A percentile compares a stretch with the other conserved stretches of the same genome.
phyloP scores from a whole-genome alignment of 2,797 vertebrate genomes.

The Sebastes minor region DNA sequence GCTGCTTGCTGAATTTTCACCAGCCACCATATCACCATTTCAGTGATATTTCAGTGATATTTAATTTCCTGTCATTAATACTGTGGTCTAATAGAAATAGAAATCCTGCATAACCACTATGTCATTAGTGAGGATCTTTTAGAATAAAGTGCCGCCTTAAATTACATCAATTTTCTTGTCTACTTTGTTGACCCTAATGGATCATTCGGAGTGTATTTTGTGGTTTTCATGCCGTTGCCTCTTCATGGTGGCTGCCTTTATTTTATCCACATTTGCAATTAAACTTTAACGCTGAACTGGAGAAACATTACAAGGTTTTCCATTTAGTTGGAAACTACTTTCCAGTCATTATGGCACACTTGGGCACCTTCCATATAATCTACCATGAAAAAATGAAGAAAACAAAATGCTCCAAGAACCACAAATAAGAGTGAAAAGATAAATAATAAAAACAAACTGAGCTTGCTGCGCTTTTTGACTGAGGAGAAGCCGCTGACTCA shows the following conservation, averaged over 20 bases:
- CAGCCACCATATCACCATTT: not conserved
- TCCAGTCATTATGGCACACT: constrained; percentile 32
- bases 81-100: not conserved
- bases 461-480: constrained; percentile 1
- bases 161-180: constrained; percentile 38
- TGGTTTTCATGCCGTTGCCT: constrained; percentile 10
- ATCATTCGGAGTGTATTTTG: constrained; percentile 13
- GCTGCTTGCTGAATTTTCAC: not conserved
- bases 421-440: constrained; percentile 15
- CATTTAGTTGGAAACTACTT: constrained; percentile 38
- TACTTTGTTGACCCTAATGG: constrained; percentile 26
- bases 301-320: constrained; percentile 34
- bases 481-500: not conserved
- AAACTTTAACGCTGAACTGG: constrained; percentile 45
- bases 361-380: constrained; percentile 30
- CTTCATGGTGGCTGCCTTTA: constrained; percentile 45
- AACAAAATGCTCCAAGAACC: not conserved
- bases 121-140: constrained; percentile 15
- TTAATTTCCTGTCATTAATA: not conserved
- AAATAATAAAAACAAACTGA: constrained; percentile 29
- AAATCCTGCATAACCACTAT: not conserved
- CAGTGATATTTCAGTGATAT: constrained; percentile 2
- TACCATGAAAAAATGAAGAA: constrained; percentile 10
- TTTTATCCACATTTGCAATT: constrained; percentile 54
- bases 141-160: constrained; percentile 19